phyloP scores from a whole-genome alignment of 2,797 vertebrate species.

The Sebastes diploproa region DNA sequence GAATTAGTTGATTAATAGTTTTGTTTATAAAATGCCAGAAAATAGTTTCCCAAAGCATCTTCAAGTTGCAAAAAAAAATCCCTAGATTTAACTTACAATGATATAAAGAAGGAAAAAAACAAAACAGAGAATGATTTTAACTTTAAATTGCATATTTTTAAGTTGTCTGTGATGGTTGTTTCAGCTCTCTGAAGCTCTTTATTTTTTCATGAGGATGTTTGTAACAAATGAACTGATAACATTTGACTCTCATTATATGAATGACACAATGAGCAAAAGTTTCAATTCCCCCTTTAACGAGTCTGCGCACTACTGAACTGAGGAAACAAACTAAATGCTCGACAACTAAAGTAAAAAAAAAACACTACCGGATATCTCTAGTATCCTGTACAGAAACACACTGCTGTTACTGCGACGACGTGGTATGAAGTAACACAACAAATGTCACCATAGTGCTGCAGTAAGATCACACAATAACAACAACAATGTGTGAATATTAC shows the following conservation, averaged over 20 bases:
- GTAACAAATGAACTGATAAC: neutral
- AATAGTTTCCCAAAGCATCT: neutral
- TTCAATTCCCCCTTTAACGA: slow-evolving; percentile 33
- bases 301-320: neutral
- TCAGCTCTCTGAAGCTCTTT: neutral
- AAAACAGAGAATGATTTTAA: neutral
- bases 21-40: neutral
- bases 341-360: neutral
- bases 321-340: neutral
- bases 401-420: neutral
- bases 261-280: slow-evolving; percentile 9
- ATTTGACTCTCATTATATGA: neutral
- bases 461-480: neutral
- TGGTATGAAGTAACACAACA: neutral
- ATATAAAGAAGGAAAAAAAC: neutral
- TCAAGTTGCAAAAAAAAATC: neutral
- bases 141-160: neutral
- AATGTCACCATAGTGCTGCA: slow-evolving; percentile 15
- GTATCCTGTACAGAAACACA: neutral
- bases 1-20: too few species aligned
- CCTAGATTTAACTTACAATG: neutral
- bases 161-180: neutral
- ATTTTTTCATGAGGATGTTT: neutral
- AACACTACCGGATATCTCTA: neutral
- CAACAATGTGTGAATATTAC: neutral